A percentile compares a stretch with the other conserved stretches of the same genome.
phyloP scores from a whole-genome alignment of 2,797 vertebrate species.

The Helostoma temminkii region DNA sequence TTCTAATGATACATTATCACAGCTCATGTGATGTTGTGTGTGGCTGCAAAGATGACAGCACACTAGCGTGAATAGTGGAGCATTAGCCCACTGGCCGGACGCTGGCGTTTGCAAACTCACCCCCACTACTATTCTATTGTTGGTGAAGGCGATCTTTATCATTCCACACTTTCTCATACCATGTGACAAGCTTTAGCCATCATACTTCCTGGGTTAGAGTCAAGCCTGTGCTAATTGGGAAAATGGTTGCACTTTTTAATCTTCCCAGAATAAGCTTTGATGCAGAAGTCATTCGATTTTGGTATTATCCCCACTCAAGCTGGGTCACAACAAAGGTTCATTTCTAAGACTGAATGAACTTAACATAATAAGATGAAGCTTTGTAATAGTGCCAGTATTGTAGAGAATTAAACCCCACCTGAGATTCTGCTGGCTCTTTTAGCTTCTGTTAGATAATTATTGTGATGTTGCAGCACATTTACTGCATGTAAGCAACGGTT shows the following conservation, averaged over 20 bases:
- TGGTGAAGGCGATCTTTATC: slow-evolving; percentile 54
- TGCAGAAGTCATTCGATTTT: slow-evolving; percentile 50
- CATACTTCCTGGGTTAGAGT: slow-evolving; percentile 38
- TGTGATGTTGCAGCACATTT: slow-evolving; percentile 23
- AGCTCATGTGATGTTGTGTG: slow-evolving; percentile 65
- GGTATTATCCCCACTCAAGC: slow-evolving; percentile 37
- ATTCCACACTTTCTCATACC: slow-evolving; percentile 47
- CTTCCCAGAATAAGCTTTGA: slow-evolving; percentile 53
- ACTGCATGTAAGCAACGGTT: no score
- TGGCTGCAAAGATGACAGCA: slow-evolving; percentile 62
- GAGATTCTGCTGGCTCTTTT: neutral
- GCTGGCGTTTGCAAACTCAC: slow-evolving; percentile 40
- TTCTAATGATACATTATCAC: slow-evolving; percentile 44
- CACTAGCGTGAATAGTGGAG: slow-evolving; percentile 65
- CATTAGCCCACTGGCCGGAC: slow-evolving; percentile 66
- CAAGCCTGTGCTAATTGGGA: slow-evolving; percentile 50
- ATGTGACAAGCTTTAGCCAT: slow-evolving; percentile 70
- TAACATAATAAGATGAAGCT: slow-evolving; percentile 13
- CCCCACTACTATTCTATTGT: neutral
- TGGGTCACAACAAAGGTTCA: slow-evolving; percentile 3
- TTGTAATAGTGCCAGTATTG: slow-evolving; percentile 10
- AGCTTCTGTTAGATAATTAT: slow-evolving; percentile 20
- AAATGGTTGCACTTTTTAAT: slow-evolving; percentile 45
- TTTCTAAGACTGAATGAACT: slow-evolving; percentile 3
- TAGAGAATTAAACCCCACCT: slow-evolving; percentile 1